Conservation (phyloP, 2,888 invertebrate species). For the Cyaniris semiargus region DNA sequence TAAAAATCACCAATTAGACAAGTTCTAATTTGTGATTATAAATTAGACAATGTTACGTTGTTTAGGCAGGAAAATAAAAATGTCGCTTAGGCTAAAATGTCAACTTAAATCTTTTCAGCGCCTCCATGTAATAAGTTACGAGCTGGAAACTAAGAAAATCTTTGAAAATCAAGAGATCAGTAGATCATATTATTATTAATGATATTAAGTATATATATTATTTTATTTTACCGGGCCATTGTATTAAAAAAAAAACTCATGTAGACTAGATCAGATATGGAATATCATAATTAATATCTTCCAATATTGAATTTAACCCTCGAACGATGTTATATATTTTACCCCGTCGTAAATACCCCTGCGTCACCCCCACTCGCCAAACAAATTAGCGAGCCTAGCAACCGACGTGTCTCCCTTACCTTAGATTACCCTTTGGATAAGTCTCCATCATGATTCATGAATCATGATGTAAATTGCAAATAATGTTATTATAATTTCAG, state of each 20-base stretch:
- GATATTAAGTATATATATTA: too few relatives aligned
- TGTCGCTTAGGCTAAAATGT: not conserved
- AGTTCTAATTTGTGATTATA: not conserved
- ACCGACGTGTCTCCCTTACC: constrained; percentile 43
- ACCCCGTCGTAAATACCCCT: constrained; percentile 34
- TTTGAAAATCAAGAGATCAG: too few relatives aligned
- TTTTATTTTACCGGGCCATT: too few relatives aligned
- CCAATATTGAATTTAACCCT: not conserved
- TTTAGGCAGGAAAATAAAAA: not conserved
- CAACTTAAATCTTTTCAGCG: too few relatives aligned
- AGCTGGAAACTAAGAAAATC: too few relatives aligned
- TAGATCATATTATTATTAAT: too few relatives aligned
- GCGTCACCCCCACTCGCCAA: constrained; percentile 74
- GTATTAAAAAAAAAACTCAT: too few relatives aligned
- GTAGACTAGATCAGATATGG: not conserved
- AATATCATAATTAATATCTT: not conserved
- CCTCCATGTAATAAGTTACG: too few relatives aligned
- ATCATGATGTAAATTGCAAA: constrained; percentile 12
- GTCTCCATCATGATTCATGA: constrained; percentile 11
- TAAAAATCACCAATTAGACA: not conserved
- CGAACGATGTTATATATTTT: constrained; percentile 4
- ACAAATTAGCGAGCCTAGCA: constrained; percentile 72
- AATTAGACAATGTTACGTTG: not conserved
- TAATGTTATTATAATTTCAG: not conserved
- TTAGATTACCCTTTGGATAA: constrained; percentile 30